Evolutionary conservation across 2,888 invertebrate species (phyloP), one percentile per base, ranked within the genome.

Genomic region (Ormyrus nitidulus): DNA sequence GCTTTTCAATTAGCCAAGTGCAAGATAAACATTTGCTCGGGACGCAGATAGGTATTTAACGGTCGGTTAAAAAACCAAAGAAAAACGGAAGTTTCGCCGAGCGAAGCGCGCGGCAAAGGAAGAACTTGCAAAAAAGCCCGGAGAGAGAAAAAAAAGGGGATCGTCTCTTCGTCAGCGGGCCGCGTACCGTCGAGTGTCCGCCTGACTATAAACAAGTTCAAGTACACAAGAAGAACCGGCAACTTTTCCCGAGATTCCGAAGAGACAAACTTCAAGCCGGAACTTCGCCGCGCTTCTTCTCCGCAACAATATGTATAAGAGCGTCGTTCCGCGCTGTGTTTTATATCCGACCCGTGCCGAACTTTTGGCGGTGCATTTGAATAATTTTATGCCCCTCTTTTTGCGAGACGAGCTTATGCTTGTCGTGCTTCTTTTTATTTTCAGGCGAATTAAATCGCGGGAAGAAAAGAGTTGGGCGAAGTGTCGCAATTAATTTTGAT

Each of bases 241-340:
- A 69, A 69, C 72, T 71, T 59, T 73, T 53, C 6, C 64, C 19
- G 64, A 71, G 72, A 73, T 73, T 73, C 64, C 64, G 62, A 34
- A 34, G 34, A 54, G 62, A 64, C 11, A 64, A 73, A 73, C 62
- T 53, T 64, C 34, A 34, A 34, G 34, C 4, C 34, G 4, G 34
- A 34, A 34, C 34, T 34, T 34, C 34, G 34, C 4, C 34, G 49
- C n/a, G 11, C 59, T 59, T 70, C 34, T 71, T 49, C 34, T 2
- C 34, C 3, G 34, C 11, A 56, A 54, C 53, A 68, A 68, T 68
- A 61, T 71, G 71, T 49, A 71, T n/a, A 71, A 2, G 19, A 5
- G 19, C 19, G 61, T 48, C 51, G 8, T 58, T 11, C 34, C 4
- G 34, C 34, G 34, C 4, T 34, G 34, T 34, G 34, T 34, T 34